Conservation (phyloP, 2,113 vertebrate genomes). For the Hystrix cristata region DNA sequence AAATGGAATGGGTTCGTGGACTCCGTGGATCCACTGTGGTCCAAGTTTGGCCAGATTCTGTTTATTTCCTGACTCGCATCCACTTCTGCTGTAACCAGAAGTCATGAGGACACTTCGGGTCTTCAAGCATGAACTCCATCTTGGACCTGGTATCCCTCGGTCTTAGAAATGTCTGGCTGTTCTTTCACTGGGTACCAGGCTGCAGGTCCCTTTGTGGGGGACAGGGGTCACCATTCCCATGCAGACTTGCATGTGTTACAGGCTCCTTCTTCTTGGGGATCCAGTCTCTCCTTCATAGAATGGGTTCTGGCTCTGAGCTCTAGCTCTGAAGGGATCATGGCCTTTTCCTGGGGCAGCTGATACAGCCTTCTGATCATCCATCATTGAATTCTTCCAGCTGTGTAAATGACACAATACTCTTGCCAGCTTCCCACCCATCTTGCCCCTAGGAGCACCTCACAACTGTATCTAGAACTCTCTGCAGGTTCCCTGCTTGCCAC, state of each 20-base stretch:
- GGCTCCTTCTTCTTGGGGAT: background rate
- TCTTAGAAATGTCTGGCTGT: background rate
- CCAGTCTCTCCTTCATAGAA: background rate
- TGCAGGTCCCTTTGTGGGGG: background rate
- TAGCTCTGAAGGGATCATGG: background rate
- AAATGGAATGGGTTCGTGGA: rapidly evolving
- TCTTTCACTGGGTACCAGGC: background rate
- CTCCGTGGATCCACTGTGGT: background rate
- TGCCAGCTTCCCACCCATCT: background rate
- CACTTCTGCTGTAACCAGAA: background rate
- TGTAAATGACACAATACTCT: background rate
- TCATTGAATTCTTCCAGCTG: background rate
- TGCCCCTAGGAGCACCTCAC: background rate
- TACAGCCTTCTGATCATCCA: background rate
- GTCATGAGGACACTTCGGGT: background rate
- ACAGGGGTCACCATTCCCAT: rapidly evolving
- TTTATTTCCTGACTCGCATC: background rate
- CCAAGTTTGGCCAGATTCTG: background rate
- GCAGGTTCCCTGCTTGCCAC: background rate
- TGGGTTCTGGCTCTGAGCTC: background rate
- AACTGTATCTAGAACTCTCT: background rate
- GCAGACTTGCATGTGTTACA: rapidly evolving
- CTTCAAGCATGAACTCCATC: rapidly evolving
- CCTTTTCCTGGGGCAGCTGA: background rate
- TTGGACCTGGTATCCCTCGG: background rate